Conservation (phyloP, 2,113 vertebrate species). For the Clupea harengus region DNA sequence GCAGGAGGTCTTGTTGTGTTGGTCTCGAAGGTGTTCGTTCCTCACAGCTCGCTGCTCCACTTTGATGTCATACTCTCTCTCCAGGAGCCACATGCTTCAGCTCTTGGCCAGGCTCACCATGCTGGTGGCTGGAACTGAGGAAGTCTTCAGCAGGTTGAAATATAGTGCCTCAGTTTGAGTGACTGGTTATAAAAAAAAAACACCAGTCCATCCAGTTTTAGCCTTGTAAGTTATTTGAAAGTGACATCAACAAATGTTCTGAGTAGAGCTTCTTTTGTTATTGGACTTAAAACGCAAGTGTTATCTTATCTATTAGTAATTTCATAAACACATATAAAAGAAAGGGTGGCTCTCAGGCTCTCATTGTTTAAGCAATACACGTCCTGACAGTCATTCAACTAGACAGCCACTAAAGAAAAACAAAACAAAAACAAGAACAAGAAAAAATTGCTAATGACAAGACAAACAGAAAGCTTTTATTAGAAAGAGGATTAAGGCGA, state of each 20-base stretch:
- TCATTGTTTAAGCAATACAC: background rate
- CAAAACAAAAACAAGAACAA: conserved; percentile 2
- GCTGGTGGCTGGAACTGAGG: conserved; percentile 37
- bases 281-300: background rate
- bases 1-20: conserved; percentile 72
- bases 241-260: conserved; percentile 14
- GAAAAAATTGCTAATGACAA: background rate
- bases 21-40: conserved; percentile 63
- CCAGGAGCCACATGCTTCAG: conserved; percentile 31
- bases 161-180: background rate
- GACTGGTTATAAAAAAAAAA: background rate
- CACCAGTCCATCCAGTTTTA: conserved; percentile 29
- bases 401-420: background rate
- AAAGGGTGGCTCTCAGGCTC: background rate
- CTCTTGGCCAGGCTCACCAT: conserved; percentile 56
- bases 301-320: background rate
- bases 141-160: background rate
- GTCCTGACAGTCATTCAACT: background rate
- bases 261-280: background rate
- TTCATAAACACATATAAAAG: conserved; percentile 18
- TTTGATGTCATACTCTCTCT: conserved; percentile 61
- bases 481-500: background rate
- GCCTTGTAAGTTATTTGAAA: background rate
- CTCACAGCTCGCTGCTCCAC: conserved; percentile 62
- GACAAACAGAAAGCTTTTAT: background rate